phyloP scores from a whole-genome alignment of 2,113 vertebrate genomes.

The Apodemus sylvaticus region DNA sequence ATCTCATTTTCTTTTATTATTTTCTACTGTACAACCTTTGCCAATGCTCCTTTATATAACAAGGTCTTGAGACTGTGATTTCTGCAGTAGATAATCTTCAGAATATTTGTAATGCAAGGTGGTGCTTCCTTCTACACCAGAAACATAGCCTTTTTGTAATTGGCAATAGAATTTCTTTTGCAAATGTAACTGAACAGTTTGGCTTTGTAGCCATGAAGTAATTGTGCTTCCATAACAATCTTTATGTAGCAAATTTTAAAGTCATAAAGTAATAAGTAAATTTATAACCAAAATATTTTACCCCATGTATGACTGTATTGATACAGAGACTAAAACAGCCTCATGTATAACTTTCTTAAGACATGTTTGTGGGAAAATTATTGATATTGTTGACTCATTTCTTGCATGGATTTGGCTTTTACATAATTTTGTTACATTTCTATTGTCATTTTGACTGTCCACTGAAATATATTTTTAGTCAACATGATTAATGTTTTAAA shows the following conservation, averaged over 20 bases:
- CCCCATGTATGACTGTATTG: neutral
- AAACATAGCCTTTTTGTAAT: neutral
- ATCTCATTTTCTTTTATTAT: constrained; percentile 28
- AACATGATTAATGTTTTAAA: constrained; percentile 41
- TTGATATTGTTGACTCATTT: constrained; percentile 1
- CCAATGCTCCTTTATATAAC: neutral
- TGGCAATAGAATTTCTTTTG: constrained; percentile 21
- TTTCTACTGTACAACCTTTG: neutral
- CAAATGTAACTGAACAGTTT: constrained; percentile 1
- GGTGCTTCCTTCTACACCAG: neutral
- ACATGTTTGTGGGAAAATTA: neutral
- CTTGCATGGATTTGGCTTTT: neutral
- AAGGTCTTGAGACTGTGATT: neutral
- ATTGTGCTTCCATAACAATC: neutral
- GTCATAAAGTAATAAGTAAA: neutral
- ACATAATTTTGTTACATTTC: neutral
- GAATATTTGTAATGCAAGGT: neutral
- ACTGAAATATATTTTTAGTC: constrained; percentile 14
- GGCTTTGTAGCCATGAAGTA: neutral
- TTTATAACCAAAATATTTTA: neutral
- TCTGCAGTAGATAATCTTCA: neutral
- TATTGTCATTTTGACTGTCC: constrained; percentile 37
- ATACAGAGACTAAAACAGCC: neutral
- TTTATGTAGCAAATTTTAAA: constrained; percentile 18
- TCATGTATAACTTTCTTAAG: neutral